Base-by-base conservation (phyloP, 2,113 vertebrate species). In the Corythornis madagascariensis region DNA sequence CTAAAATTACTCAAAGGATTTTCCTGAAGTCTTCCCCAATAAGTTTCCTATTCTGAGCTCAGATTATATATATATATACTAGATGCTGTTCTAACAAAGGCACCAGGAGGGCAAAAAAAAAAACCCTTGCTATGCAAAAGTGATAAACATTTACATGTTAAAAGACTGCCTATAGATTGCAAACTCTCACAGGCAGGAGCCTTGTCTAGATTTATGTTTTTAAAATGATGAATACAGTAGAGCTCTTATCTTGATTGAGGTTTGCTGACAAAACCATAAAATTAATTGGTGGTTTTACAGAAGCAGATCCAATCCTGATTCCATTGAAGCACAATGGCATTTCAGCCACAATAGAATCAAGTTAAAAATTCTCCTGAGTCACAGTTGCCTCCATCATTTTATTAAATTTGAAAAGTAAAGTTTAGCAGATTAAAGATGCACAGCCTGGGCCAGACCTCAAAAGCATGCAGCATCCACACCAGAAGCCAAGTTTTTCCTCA, bases 191-290 rank as follows among this genome's bases (percentile, higher is more conserved):
- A 10, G 33, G 55, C 38, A 93, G 77, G 16, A 93, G 59, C 16
- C 5, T 26, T 76, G 70, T 66, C 76, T 84, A 86, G 61, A 78
- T 95, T 72, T 73, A 84, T 15, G 42, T 33, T 79, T 95, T 86
- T 61, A 2, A 93, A 90, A 94, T 65, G 0, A 76, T 66, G 29
- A 86, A 89, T 65, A 82, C 70, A 81, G 61, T 61, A 78, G 19
- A 59, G 70, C 25, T 74, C n/a, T 90, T 94, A 93, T 94, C 83
- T 94, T 90, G 70, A 93, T 63, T 19, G 3, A 71, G 29, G 74
- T 94, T 83, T 95, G 70, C 80, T 86, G 88, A 93, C 55, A 76
- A 21, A 86, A 75, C 45, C 70, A 66, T 88, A 92, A 95, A 90
- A 92, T 76, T 78, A 93, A 86, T 82, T 69, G n/a, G 85, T 91